A percentile compares a stretch with the other conserved stretches of the same genome.
phyloP scores from a whole-genome alignment of 92 coral and sea anemone genomes.

The Nematostella vectensis region DNA sequence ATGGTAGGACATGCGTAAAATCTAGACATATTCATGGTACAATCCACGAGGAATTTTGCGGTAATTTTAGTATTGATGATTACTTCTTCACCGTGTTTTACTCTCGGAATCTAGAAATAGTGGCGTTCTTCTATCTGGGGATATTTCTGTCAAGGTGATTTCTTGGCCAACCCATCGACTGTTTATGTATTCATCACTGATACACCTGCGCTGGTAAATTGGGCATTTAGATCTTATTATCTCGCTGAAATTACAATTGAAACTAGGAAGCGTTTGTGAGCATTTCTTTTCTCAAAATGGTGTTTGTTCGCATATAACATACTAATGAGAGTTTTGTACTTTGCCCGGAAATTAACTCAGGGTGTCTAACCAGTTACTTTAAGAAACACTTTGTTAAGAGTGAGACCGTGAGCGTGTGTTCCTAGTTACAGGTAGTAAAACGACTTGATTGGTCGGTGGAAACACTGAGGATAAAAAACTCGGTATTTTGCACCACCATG shows the following conservation, averaged over 20 bases:
- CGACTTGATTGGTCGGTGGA: background rate
- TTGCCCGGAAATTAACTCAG: conserved; percentile 54
- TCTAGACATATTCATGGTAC: too few species aligned
- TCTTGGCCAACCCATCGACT: conserved; percentile 38
- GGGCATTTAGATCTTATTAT: conserved; percentile 97
- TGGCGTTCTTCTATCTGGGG: too few species aligned
- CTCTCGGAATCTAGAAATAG: too few species aligned
- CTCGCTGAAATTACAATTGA: conserved; percentile 77
- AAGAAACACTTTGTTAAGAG: conserved; percentile 31
- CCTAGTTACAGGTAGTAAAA: conserved; percentile 5
- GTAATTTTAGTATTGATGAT: too few species aligned
- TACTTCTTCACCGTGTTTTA: too few species aligned
- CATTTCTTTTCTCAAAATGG: conserved; percentile 45
- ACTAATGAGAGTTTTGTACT: conserved; percentile 43
- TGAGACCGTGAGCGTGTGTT: conserved; percentile 6
- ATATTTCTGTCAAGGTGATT: too few species aligned
- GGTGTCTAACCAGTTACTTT: conserved; percentile 24
- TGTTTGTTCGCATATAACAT: conserved; percentile 50
- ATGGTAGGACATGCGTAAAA: too few species aligned
- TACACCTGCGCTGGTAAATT: conserved; percentile 73
- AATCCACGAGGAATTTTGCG: too few species aligned
- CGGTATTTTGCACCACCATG: conserved; percentile 9
- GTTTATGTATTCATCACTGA: conserved; percentile 57
- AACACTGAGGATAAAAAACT: background rate
- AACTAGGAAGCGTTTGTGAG: conserved; percentile 66